Evolutionary conservation across 2,888 invertebrate species (phyloP).

Genomic region (Perdita meconis): DNA sequence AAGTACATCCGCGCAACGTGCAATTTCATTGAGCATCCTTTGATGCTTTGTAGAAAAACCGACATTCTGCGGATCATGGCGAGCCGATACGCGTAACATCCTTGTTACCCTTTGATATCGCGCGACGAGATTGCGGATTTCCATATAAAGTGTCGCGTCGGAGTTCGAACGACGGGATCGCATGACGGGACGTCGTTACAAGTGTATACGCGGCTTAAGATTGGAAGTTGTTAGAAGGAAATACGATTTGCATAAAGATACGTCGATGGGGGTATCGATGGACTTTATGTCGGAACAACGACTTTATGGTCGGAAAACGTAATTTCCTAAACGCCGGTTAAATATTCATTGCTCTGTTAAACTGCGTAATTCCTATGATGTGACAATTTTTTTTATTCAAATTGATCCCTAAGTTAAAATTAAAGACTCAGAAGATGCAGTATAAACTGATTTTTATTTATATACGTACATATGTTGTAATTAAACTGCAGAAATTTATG

Average conservation of each 20-base stretch:
- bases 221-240: constrained; percentile 1
- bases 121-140: constrained; percentile 42
- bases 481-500: no score
- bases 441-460: no score
- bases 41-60: constrained; percentile 28
- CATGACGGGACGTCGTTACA: constrained; percentile 13
- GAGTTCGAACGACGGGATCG: constrained; percentile 18
- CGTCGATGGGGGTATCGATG: background rate
- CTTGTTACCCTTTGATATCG: constrained; percentile 34
- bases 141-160: constrained; percentile 36
- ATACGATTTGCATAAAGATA: constrained; percentile 9
- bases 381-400: no score
- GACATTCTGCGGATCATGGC: constrained; percentile 31
- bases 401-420: no score
- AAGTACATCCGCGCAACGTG: background rate
- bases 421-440: no score
- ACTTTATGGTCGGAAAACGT: no score
- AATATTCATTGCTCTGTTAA: no score
- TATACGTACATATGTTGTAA: no score
- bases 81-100: constrained; percentile 36
- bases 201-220: background rate
- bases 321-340: no score
- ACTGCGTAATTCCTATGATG: no score
- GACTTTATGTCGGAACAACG: background rate
- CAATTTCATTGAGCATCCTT: constrained; percentile 37